Base-by-base conservation (phyloP, 1,140 invertebrate species). In the Nephila pilipes region DNA sequence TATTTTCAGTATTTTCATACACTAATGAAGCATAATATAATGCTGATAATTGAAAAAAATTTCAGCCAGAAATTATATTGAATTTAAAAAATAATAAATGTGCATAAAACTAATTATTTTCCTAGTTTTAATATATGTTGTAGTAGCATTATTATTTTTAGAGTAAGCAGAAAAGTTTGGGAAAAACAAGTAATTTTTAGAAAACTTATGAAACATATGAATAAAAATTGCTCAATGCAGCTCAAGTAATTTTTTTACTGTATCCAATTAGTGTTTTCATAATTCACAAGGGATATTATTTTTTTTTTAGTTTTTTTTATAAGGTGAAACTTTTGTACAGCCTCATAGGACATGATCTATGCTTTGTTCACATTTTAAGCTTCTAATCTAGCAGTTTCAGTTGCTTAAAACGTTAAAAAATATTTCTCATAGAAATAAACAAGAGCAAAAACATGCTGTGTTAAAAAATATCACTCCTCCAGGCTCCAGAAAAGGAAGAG, bases 341-440 rank as follows among this genome's bases (percentile, higher is more conserved):
- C 55, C 55, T 63, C 55, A 5, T 18, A 12, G 55, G 83, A 85
- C 29, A 18, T 63, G 83, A 85, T 85, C 83, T 32, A 36, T 25
- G 46, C 22, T 20, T 85, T 4, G 46, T 81, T 81, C 80, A 2
- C 80, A n/a, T 18, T 60, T 85, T 85, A 85, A 85, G 83, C 83
- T 25, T 60, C 29, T 85, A 85, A 85, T 85, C 83, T 57, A 20
- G n/a, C 25, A 60, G n/a, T 20, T 60, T 60, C 83, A 85, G 83
- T 85, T 60, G 29, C 32, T 36, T 75, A 32, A 54, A 36, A 60
- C 22, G 6, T 16, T 10, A 22, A 85, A 85, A 81, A 81, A 85
- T 22, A 58, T 12, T 8, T 14, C 14, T 20, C 29, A 54, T 60
- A 85, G 32, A 32, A 22, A 57, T 60, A 25, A 5, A 55, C 29